Base-by-base conservation (phyloP, 2,797 vertebrate species). In the Ptychobarbus kaznakovi region DNA sequence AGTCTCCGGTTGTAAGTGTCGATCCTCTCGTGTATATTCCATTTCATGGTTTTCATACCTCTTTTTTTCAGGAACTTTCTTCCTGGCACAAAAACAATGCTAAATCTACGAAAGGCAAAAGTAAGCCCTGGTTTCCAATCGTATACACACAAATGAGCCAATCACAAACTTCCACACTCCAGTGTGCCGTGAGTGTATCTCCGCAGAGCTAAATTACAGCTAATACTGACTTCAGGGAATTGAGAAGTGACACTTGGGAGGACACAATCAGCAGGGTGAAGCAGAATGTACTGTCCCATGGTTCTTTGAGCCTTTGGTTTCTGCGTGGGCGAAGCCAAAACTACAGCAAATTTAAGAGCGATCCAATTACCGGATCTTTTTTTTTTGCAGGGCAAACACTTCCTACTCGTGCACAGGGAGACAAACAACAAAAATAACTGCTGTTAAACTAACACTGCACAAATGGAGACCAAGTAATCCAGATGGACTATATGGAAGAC, bases 41-140 rank as follows among this genome's bases (percentile, higher is more conserved):
- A 93, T 88, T 91, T 93, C 91, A 87, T 88, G 89, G 89, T 65
- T 72, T 89, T 53, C 56, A 35, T 66, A 16, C 15, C 20, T 66
- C 22, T 70, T 53, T 80, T 72, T 86, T 61, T 81, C 58, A 28
- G 58, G n/a, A 87, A 84, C 86, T 81, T 86, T 85, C 84, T 73
- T 91, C 87, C 90, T 88, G 90, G 85, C 89, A 92, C 88, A 89
- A 90, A 87, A 86, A 35, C 73, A 68, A 70, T 11, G 42, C 53
- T 72, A 51, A 10, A 68, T 63, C 80, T 65, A 82, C 25, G 1
- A 32, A 78, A 73, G 82, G 76, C 79, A 65, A 84, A 70, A 42
- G 58, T 58, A 61, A 61, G 63, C 75, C 74, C 72, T 68, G 82
- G 46, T 68, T 76, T 76, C 35, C 35, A 16, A 56, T 58, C 38